A percentile compares a stretch with the other conserved stretches of the same genome.
Conservation (phyloP, 2,113 vertebrate genomes). For the Brienomyrus longianalis region DNA sequence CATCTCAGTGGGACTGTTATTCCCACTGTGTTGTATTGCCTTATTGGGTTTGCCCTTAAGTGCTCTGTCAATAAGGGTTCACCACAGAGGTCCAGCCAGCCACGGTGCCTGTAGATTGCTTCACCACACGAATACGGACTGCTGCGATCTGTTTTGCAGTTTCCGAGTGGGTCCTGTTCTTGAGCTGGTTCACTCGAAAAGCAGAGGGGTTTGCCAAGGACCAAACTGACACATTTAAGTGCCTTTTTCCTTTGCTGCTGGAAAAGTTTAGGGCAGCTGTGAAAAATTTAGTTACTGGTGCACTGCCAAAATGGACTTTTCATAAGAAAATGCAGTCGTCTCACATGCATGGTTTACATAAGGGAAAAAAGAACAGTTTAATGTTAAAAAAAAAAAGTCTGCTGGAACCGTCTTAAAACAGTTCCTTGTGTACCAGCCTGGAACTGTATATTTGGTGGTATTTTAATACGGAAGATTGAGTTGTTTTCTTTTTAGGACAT, state of each 20-base stretch:
- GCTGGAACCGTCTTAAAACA: neutral
- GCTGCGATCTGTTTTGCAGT: neutral
- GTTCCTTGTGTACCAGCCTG: neutral
- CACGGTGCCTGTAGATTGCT: neutral
- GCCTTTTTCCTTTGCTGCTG: constrained; percentile 13
- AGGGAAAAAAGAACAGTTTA: neutral
- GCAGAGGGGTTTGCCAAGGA: neutral
- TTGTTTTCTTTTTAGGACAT: neutral
- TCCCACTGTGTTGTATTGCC: neutral
- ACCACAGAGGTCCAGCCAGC: neutral
- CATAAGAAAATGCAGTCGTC: neutral
- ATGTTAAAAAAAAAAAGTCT: neutral
- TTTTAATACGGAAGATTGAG: neutral
- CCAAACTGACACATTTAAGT: neutral
- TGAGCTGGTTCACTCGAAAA: neutral
- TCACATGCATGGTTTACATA: neutral
- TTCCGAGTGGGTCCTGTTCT: neutral
- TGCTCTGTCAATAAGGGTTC: neutral
- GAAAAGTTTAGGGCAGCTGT: neutral
- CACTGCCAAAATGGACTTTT: neutral
- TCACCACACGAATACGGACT: neutral
- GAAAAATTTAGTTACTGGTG: neutral
- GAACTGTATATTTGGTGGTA: neutral
- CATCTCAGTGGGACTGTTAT: neutral
- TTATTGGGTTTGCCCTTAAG: neutral